Percentiles rank a stretch among this genome's conserved stretches.
Evolutionary conservation across 2,888 invertebrate genomes (phyloP).

Genomic region (Allacma fusca): DNA sequence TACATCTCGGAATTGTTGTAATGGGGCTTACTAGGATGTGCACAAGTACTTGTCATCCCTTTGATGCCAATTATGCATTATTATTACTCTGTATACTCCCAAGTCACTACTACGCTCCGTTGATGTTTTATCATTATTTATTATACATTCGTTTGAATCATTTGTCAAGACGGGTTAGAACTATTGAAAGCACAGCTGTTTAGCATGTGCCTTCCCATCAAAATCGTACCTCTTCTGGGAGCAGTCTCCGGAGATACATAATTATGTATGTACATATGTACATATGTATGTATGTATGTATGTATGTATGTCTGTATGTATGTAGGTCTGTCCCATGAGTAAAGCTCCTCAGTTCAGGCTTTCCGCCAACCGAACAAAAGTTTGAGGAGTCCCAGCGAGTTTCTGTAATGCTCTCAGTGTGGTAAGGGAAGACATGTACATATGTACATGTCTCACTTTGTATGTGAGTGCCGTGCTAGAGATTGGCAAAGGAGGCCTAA

Average conservation of each 20-base stretch:
- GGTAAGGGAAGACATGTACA: not conserved
- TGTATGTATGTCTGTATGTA: too few species aligned
- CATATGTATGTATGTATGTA: too few species aligned
- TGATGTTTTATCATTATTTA: constrained; percentile 5
- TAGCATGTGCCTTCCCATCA: not conserved
- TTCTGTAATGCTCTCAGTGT: not conserved
- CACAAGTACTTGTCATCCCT: not conserved
- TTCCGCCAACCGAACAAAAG: too few species aligned
- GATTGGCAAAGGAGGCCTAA: constrained; percentile 3
- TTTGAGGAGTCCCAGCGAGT: too few species aligned
- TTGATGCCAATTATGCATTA: constrained; percentile 12
- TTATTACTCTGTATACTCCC: not conserved
- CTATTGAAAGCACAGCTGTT: not conserved
- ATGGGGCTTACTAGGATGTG: not conserved
- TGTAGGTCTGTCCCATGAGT: not conserved
- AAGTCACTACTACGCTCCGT: not conserved
- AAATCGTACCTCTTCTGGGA: too few species aligned
- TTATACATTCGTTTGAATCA: constrained; percentile 20
- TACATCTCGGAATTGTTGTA: too few species aligned
- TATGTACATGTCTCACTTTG: not conserved
- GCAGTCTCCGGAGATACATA: too few species aligned
- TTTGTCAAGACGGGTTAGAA: constrained; percentile 28
- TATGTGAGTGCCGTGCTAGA: not conserved
- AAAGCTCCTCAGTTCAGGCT: too few species aligned
- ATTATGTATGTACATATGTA: too few species aligned